A percentile compares a stretch with the other conserved stretches of the same genome.
Evolutionary conservation across 2,888 invertebrate genomes (phyloP).

Genomic region (Eristalis tenax): DNA sequence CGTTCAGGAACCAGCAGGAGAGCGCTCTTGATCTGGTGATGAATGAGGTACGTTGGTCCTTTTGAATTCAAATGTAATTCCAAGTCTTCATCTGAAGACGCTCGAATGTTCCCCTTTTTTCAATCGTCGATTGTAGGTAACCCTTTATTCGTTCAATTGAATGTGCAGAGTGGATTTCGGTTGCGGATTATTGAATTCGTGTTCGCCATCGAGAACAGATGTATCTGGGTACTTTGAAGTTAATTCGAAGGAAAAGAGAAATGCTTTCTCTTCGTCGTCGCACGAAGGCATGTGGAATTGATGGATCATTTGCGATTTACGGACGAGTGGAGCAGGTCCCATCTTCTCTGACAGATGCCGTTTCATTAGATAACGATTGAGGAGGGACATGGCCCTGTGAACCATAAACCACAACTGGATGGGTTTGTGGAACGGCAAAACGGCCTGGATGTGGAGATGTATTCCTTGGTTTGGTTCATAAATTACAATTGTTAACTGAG

Average conservation of each 20-base stretch:
- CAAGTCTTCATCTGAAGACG: neutral
- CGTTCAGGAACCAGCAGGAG: neutral
- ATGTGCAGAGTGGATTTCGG: neutral
- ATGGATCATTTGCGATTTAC: neutral
- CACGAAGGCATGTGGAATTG: neutral
- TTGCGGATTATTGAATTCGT: neutral
- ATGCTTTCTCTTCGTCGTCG: neutral
- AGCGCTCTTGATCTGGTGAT: neutral
- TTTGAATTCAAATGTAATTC: neutral
- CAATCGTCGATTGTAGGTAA: neutral
- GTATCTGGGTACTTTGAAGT: neutral
- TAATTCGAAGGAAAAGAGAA: neutral
- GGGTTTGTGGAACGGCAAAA: neutral
- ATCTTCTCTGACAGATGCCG: neutral
- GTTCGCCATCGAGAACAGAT: neutral
- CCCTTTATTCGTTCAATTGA: neutral
- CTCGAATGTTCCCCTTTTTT: neutral
- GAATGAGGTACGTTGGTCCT: neutral
- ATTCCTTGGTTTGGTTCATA: neutral
- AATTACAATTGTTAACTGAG: neutral
- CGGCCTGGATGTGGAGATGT: neutral
- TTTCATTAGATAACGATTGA: neutral
- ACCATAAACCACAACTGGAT: neutral
- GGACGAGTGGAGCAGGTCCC: neutral
- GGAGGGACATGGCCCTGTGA: neutral